Evolutionary conservation across 2,797 vertebrate species (phyloP).

Genomic region (Kryptolebias ocellatus): DNA sequence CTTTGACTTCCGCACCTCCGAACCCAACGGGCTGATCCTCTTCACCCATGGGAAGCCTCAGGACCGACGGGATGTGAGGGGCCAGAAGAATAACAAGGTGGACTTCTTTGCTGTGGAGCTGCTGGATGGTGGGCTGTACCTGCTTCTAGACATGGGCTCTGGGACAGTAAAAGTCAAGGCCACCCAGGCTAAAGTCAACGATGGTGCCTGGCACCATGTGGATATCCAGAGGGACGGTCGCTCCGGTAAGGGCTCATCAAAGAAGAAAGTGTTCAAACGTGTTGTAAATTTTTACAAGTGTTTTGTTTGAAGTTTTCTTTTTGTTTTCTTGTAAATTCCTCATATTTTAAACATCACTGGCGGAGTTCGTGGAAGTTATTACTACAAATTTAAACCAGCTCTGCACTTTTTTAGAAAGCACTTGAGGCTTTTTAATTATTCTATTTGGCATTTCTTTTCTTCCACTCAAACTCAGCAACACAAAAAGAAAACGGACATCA

Average conservation of each 20-base stretch:
- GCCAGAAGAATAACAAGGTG: conserved; percentile 97
- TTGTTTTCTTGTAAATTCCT: conserved; percentile 6
- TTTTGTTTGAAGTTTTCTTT: background rate
- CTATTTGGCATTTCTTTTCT: conserved; percentile 21
- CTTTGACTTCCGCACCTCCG: conserved; percentile 96
- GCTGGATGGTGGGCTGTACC: conserved; percentile 93
- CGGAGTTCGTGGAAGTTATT: conserved; percentile 7
- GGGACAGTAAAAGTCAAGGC: conserved; percentile 98
- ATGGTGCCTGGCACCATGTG: conserved; percentile 97
- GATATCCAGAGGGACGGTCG: conserved; percentile 97
- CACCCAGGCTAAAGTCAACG: conserved; percentile 95
- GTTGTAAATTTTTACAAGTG: background rate
- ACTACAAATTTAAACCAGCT: conserved; percentile 4
- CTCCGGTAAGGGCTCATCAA: conserved; percentile 84
- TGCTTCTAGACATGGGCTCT: conserved; percentile 97
- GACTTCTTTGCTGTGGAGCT: conserved; percentile 98
- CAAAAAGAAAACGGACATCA: conserved; percentile 25
- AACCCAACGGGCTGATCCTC: conserved; percentile 95
- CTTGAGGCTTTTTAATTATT: conserved; percentile 11
- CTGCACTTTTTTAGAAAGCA: conserved; percentile 6
- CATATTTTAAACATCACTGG: background rate
- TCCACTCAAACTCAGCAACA: conserved; percentile 18
- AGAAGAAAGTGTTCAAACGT: background rate
- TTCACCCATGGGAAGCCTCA: conserved; percentile 97
- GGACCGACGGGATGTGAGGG: conserved; percentile 89